phyloP scores from a whole-genome alignment of 2,113 vertebrate species.

The Mastomys natalensis region DNA sequence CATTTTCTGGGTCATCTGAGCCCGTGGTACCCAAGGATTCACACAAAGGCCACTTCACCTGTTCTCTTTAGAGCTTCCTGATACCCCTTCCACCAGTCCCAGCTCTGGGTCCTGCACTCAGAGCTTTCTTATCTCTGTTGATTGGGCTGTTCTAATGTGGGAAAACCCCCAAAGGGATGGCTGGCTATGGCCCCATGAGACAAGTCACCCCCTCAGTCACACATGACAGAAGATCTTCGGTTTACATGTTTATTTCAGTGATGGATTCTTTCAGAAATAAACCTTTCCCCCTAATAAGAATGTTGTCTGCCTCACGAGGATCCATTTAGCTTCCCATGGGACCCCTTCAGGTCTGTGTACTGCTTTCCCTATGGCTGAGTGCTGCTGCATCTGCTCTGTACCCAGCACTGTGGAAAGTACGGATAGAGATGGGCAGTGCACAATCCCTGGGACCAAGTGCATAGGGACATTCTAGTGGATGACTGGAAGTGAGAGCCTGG shows the following conservation, averaged over 20 bases:
- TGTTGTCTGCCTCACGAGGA: neutral
- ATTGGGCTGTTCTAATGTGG: neutral
- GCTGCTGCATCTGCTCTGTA: neutral
- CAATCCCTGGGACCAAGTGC: neutral
- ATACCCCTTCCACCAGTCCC: neutral
- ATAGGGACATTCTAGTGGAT: too few species aligned
- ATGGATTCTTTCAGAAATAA: neutral
- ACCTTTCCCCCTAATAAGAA: neutral
- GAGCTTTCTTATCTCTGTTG: neutral
- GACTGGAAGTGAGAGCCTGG: rapidly evolving
- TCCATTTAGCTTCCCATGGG: neutral
- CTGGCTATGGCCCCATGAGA: neutral
- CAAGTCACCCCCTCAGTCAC: neutral
- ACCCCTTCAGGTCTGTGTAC: neutral
- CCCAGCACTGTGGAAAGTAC: rapidly evolving
- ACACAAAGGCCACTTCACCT: too few species aligned
- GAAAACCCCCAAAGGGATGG: neutral
- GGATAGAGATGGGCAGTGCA: neutral
- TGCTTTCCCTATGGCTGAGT: neutral
- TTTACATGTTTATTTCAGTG: neutral
- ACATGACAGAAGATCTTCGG: neutral
- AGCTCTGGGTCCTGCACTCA: neutral
- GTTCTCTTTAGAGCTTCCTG: neutral
- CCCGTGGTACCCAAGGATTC: neutral
- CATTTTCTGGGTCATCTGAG: neutral